Evolutionary conservation across 1,140 invertebrate species (phyloP), one percentile per base, ranked within the genome.

Genomic region (Bactericera cockerelli): DNA sequence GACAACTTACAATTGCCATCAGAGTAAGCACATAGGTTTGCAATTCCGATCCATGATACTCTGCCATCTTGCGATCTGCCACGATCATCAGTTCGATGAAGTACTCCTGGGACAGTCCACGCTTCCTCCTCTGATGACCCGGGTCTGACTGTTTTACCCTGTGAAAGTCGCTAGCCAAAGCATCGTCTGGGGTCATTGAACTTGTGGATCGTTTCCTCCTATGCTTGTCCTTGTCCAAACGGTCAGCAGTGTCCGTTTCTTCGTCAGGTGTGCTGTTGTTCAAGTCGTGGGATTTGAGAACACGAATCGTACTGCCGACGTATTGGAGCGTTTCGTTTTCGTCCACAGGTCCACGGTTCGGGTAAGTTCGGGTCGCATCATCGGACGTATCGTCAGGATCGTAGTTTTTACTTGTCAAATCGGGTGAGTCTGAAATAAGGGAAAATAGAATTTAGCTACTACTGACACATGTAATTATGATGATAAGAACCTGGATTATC

Each of bases 71-170:
- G 13, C 71, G 70, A 68, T 92, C 89, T 25, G 86, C 84, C 2
- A 87, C 86, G 6, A 91, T 78, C 70, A 89, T 75, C 26, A 89
- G 77, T 72, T 90, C 87, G 31, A 91, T 77, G 64, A 81, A 84
- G 68, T 85, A 82, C 63, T 83, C 78, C 63, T 76, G 74, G 14
- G 80, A 76, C n/a, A 65, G 59, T 39, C 65, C 67, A 26, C 67
- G 42, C 42, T 67, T 68, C 31, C 59, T 64, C 53, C 63, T 25
- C 14, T 19, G 3, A n/a, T 16, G 3, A n/a, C 22, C 42, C 4
- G 8, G 19, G 3, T 49, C n/a, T 16, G 19, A 16, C 42, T n/a
- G n/a, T n/a, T n/a, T n/a, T n/a, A n/a, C n/a, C n/a, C n/a, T n/a
- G n/a, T n/a, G n/a, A n/a, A n/a, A n/a, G n/a, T n/a, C n/a, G n/a